Evolutionary conservation across 2,888 invertebrate genomes (phyloP).

Genomic region (Saturnia pavonia): DNA sequence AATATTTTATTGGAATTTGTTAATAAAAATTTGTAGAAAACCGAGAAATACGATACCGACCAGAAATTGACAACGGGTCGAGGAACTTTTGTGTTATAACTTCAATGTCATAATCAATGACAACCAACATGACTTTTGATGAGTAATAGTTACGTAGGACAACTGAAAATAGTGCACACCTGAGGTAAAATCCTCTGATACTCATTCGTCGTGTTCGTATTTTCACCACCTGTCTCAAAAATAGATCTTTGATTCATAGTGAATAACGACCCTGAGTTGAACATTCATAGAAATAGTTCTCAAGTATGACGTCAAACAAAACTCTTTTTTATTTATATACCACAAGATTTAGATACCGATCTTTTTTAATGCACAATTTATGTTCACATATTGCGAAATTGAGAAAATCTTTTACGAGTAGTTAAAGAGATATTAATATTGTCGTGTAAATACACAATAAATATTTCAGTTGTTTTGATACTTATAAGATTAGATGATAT

Average conservation of each 20-base stretch:
- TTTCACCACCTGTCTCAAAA: constrained; percentile 59
- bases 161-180: constrained; percentile 44
- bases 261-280: constrained; percentile 46
- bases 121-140: constrained; percentile 45
- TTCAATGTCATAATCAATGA: constrained; percentile 54
- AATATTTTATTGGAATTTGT: not conserved
- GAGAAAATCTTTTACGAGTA: not conserved
- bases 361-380: constrained; percentile 31
- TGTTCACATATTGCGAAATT: constrained; percentile 31
- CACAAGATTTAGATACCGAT: constrained; percentile 36
- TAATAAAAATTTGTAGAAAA: constrained; percentile 13
- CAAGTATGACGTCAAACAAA: constrained; percentile 64
- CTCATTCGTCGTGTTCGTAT: constrained; percentile 58
- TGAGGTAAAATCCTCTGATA: constrained; percentile 47
- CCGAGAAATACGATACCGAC: constrained; percentile 36
- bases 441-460: no score
- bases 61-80: constrained; percentile 39
- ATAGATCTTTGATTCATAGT: constrained; percentile 72
- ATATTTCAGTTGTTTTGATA: no score
- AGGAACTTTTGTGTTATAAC: constrained; percentile 47
- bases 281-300: constrained; percentile 61
- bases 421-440: no score
- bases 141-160: constrained; percentile 30
- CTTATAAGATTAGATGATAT: no score
- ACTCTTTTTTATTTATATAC: constrained; percentile 51